Conservation (phyloP, 2,888 invertebrate genomes). For the Lithosia quadra region DNA sequence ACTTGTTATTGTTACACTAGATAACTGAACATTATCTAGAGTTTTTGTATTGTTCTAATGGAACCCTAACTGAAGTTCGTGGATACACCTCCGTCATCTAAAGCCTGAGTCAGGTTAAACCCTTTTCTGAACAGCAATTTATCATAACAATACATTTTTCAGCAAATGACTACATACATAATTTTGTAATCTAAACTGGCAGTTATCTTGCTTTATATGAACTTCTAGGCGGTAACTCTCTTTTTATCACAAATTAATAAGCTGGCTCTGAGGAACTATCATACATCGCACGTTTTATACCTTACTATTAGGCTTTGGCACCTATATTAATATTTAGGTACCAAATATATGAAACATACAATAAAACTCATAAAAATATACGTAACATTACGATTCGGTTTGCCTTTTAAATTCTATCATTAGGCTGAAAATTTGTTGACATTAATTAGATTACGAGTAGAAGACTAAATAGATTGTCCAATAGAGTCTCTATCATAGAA, state of each 20-base stretch:
- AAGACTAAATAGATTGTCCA: too few species aligned
- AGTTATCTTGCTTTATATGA: background rate
- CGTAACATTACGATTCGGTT: too few species aligned
- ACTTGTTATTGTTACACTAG: background rate
- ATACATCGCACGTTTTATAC: too few species aligned
- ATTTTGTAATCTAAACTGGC: constrained; percentile 5
- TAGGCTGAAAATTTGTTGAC: too few species aligned
- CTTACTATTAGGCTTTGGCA: too few species aligned
- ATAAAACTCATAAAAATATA: too few species aligned
- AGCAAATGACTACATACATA: constrained; percentile 16
- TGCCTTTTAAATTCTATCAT: too few species aligned
- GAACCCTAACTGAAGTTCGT: constrained; percentile 5
- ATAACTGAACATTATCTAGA: background rate
- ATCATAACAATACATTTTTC: constrained; percentile 20
- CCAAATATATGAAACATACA: background rate
- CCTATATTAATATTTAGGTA: too few species aligned
- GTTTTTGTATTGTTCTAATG: background rate
- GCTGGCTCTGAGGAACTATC: background rate
- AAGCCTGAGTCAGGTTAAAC: constrained; percentile 9
- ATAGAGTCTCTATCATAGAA: too few species aligned
- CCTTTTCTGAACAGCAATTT: constrained; percentile 18
- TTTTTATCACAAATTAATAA: background rate
- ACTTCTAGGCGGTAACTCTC: too few species aligned
- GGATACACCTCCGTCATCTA: constrained; percentile 22
- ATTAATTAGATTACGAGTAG: too few species aligned